Evolutionary conservation across 2,888 invertebrate species (phyloP), one percentile per base, ranked within the genome.

Genomic region (Cinara cedri): DNA sequence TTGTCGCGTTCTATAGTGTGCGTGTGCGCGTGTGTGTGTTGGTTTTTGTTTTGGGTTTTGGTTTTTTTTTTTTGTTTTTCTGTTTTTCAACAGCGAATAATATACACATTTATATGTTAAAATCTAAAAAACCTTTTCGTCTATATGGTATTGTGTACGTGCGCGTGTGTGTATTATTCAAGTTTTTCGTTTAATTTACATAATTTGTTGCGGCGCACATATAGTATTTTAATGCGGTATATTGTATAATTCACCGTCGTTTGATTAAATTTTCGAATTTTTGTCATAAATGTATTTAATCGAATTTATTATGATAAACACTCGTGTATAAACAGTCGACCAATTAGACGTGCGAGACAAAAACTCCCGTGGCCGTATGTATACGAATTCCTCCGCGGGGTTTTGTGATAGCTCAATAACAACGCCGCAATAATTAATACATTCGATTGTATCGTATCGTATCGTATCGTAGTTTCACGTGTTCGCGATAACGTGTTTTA

Each of bases 131-230:
- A 72, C 60, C 3, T n/a, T 60, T 72, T 72, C n/a, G 26, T 60
- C 72, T 60, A 13, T 19, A 60, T n/a, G 60, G 24, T 46, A 49
- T 66, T 66, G 34, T 34, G 34, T n/a, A n/a, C n/a, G 6, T 34
- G 66, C 24, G 65, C 10, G 19, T 21, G 14, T 44, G 24, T 26
- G 42, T 51, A 49, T 72, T 49, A 71, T n/a, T 11, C 42, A 63
- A n/a, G 63, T 63, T 34, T 49, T 44, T 60, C 26, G 26, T 72
- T 49, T 26, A 72, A 72, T 72, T 72, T 72, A 62, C 72, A 72
- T 72, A 72, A 72, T 72, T 62, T 34, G 46, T 49, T 26, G 60
- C 49, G n/a, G 13, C 24, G 19, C 60, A 49, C 9, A 19, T 16
- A 46, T 57, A 57, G 14, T 71, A 71, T 55, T 57, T 46, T 65